Evolutionary conservation across 2,888 invertebrate species (phyloP).

Genomic region (Petrophora chlorosata): DNA sequence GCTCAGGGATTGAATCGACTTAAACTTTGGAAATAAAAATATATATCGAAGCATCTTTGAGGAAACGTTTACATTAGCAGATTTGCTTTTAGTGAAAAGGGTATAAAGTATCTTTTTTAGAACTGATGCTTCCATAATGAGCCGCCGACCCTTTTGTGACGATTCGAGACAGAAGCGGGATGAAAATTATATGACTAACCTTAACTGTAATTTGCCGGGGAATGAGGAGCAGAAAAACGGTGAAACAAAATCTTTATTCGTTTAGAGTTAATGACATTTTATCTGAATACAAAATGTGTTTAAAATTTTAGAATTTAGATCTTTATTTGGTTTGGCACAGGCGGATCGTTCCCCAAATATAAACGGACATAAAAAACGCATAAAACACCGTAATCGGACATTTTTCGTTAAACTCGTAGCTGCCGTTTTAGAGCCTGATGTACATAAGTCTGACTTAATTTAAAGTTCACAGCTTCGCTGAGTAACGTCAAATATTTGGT

Average conservation of each 20-base stretch:
- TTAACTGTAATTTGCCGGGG: conserved; percentile 29
- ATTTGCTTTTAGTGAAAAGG: conserved; percentile 16
- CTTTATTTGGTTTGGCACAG: conserved; percentile 27
- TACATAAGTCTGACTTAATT: conserved; percentile 18
- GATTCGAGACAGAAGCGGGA: conserved; percentile 28
- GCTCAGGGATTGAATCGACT: not conserved
- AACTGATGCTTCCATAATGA: conserved; percentile 21
- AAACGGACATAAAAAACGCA: conserved; percentile 41
- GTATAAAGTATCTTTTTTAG: conserved; percentile 12
- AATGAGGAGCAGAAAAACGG: conserved; percentile 27
- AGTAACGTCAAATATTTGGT: conserved; percentile 10
- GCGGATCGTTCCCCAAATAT: conserved; percentile 39
- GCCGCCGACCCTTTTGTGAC: conserved; percentile 20
- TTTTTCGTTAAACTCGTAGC: conserved; percentile 19
- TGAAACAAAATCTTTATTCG: conserved; percentile 31
- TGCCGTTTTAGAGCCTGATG: conserved; percentile 21
- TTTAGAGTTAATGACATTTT: conserved; percentile 38
- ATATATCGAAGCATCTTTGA: not conserved
- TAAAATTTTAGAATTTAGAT: conserved; percentile 38
- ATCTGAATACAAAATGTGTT: conserved; percentile 32
- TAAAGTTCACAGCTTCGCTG: conserved; percentile 12
- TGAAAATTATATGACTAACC: conserved; percentile 37
- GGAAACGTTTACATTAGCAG: conserved; percentile 8
- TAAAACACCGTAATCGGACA: conserved; percentile 26
- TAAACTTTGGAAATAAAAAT: conserved; percentile 2